These are phyloP conservation scores for Periparus ater DNA, from an alignment of 2,797 vertebrate species.

Conservation along the genomic window DNA sequence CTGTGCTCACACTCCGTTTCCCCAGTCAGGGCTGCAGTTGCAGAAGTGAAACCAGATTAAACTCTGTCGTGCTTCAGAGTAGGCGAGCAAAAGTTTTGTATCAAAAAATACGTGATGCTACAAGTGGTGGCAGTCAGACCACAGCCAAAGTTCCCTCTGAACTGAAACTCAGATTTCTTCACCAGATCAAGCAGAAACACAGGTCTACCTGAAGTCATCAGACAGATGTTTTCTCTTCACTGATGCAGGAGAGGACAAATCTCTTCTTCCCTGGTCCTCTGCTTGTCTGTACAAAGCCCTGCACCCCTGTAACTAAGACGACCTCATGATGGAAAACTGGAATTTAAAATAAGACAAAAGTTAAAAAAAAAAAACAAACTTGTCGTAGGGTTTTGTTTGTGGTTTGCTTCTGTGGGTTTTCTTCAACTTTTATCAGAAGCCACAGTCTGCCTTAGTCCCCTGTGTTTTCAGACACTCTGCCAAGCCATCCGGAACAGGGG, in stretches of 20 bases:
- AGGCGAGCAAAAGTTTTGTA: not conserved
- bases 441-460: not conserved
- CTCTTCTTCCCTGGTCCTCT: not conserved
- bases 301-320: not conserved
- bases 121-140: not conserved
- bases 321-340: not conserved
- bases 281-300: not conserved
- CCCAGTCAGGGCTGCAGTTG: not conserved
- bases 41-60: not conserved
- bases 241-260: not conserved
- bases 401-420: not conserved
- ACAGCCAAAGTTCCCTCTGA: not conserved
- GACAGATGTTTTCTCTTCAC: not conserved
- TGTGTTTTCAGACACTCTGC: not conserved
- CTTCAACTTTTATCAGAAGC: not conserved
- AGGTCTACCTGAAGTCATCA: not conserved
- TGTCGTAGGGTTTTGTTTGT: not conserved
- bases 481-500: not conserved
- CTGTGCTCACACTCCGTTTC: not conserved
- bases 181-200: not conserved
- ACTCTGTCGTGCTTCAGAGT: not conserved
- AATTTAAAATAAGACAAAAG: not conserved
- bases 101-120: not conserved
- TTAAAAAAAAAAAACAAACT: rapidly evolving
- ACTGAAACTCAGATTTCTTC: constrained; percentile 25